Evolutionary conservation across 2,797 vertebrate genomes (phyloP).

Genomic region (Esox lucius): DNA sequence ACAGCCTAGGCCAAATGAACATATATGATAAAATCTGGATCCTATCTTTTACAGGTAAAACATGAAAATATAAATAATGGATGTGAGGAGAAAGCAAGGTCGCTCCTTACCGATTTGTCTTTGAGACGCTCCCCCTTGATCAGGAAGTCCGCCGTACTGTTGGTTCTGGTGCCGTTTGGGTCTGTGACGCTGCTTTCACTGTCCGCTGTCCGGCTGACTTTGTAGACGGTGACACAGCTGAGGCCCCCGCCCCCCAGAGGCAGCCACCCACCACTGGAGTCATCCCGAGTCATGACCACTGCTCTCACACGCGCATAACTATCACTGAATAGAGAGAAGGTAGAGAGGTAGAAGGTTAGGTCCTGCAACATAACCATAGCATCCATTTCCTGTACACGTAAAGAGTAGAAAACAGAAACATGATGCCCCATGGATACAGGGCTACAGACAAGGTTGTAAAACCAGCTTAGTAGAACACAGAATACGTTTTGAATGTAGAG

Average conservation of each 20-base stretch:
- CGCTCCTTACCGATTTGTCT: constrained; percentile 92
- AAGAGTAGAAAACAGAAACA: neutral
- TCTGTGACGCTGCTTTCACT: constrained; percentile 80
- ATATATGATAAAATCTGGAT: no score
- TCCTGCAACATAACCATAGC: neutral
- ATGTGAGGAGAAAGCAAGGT: neutral
- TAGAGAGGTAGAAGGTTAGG: constrained; percentile 41
- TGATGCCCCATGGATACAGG: neutral
- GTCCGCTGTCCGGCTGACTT: constrained; percentile 88
- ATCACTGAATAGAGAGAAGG: constrained; percentile 77
- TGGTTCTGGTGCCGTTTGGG: constrained; percentile 77
- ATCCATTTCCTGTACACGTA: neutral
- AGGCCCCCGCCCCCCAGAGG: constrained; percentile 94
- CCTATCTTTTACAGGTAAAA: no score
- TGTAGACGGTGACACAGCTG: constrained; percentile 96
- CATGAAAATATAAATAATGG: no score
- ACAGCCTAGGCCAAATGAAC: no score
- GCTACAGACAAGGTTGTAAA: neutral
- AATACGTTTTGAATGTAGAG: no score
- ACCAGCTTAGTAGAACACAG: no score
- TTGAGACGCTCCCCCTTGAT: constrained; percentile 97
- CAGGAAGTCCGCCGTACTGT: constrained; percentile 83
- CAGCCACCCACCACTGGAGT: constrained; percentile 99
- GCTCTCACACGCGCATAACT: constrained; percentile 99
- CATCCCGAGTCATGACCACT: constrained; percentile 99